These are phyloP conservation scores for Diceros bicornis DNA, from an alignment of 2,797 vertebrate species.

Conservation along the genomic window DNA sequence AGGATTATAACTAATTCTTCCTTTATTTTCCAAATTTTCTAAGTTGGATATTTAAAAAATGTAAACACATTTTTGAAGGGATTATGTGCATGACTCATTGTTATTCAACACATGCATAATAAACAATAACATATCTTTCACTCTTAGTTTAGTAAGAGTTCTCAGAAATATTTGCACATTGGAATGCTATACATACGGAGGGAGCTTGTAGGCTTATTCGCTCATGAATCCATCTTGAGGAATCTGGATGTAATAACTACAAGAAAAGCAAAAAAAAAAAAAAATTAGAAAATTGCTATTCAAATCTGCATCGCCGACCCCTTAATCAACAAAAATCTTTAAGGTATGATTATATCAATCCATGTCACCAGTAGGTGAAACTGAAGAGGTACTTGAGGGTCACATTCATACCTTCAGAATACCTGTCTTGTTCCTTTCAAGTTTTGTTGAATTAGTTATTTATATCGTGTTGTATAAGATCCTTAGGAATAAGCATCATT, in stretches of 20 bases:
- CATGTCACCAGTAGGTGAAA: neutral
- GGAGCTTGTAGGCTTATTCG: slow-evolving; percentile 77
- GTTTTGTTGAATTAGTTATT: neutral
- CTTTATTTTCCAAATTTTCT: neutral
- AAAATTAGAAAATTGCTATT: neutral
- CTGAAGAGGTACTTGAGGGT: neutral
- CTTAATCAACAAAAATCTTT: neutral
- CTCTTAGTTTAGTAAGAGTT: neutral
- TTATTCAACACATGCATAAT: neutral
- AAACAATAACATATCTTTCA: neutral
- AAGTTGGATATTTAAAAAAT: neutral
- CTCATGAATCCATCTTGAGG: slow-evolving; percentile 82
- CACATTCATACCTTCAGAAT: neutral
- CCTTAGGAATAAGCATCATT: neutral
- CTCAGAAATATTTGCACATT: neutral
- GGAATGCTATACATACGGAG: slow-evolving; percentile 72
- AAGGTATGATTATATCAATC: neutral
- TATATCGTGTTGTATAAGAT: neutral
- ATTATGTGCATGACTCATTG: neutral
- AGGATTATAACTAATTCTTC: neutral
- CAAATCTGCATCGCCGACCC: neutral
- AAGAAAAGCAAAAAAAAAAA: neutral
- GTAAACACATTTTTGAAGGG: neutral
- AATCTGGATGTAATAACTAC: slow-evolving; percentile 76
- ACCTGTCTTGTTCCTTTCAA: neutral